Conservation (phyloP, 2,888 invertebrate species). For the Mythimna vitellina region DNA sequence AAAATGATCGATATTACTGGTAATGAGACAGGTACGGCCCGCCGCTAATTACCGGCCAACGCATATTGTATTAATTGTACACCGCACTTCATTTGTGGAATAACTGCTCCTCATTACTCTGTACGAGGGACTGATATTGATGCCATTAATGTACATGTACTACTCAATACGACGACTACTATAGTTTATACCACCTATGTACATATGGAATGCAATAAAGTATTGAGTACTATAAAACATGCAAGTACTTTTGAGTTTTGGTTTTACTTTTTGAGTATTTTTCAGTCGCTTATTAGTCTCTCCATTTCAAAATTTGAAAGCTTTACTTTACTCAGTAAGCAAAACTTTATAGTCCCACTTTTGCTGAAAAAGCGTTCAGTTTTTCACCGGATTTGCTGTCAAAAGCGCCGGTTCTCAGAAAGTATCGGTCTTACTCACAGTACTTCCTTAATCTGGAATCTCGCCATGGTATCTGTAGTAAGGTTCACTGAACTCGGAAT, state of each 20-base stretch:
- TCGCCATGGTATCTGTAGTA: slow-evolving; percentile 29
- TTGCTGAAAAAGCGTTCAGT: not conserved
- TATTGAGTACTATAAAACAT: not conserved
- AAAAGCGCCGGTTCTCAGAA: slow-evolving; percentile 15
- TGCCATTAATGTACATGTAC: not conserved
- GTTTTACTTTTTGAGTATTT: not conserved
- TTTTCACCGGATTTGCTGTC: not conserved
- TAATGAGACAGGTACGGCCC: slow-evolving; percentile 29
- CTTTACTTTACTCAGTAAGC: not conserved
- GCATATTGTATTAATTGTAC: slow-evolving; percentile 33
- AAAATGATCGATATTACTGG: slow-evolving; percentile 27
- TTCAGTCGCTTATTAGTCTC: too few species aligned
- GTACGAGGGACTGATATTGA: not conserved
- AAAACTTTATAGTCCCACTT: not conserved
- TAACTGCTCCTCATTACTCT: slow-evolving; percentile 21
- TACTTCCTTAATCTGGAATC: slow-evolving; percentile 31
- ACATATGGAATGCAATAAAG: too few species aligned
- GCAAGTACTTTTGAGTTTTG: not conserved
- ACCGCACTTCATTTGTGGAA: slow-evolving; percentile 26
- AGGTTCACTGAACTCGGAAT: slow-evolving; percentile 44
- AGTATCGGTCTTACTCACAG: slow-evolving; percentile 7
- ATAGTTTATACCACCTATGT: too few species aligned
- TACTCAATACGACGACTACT: not conserved
- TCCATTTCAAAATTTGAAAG: slow-evolving; percentile 1
- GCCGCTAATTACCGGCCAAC: slow-evolving; percentile 37